These are phyloP conservation scores for Carcinoscorpius rotundicauda DNA, from an alignment of 1,140 invertebrate genomes.

Conservation along the genomic window DNA sequence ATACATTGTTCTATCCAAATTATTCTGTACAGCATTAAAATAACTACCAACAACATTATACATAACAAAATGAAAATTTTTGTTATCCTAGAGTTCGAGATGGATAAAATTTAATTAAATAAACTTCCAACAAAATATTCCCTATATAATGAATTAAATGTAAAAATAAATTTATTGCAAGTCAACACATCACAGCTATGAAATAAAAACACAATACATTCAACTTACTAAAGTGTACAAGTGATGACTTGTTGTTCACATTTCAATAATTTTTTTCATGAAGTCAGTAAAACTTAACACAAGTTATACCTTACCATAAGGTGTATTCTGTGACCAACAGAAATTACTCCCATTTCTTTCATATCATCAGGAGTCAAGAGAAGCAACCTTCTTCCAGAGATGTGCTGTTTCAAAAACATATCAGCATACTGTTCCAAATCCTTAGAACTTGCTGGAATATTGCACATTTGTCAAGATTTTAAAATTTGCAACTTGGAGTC, in stretches of 20 bases:
- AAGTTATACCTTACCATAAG: slow-evolving; percentile 19
- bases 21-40: too few relatives aligned
- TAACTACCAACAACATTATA: too few relatives aligned
- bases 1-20: too few relatives aligned
- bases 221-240: too few relatives aligned
- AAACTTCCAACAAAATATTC: not conserved
- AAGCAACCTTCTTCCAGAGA: slow-evolving; percentile 32
- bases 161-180: not conserved
- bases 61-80: too few relatives aligned
- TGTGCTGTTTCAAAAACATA: slow-evolving; percentile 32
- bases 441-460: slow-evolving; percentile 23
- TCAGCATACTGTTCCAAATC: slow-evolving; percentile 32
- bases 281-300: too few relatives aligned
- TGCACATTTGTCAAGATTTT: not conserved
- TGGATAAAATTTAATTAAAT: too few relatives aligned
- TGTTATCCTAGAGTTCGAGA: too few relatives aligned
- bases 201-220: too few relatives aligned
- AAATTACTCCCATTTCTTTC: slow-evolving; percentile 30
- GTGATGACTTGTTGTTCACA: too few relatives aligned
- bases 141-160: not conserved
- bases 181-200: not conserved
- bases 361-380: slow-evolving; percentile 30
- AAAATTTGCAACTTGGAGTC: not conserved
- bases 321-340: slow-evolving; percentile 33
- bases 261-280: too few relatives aligned